Conservation (phyloP, 1,140 invertebrate genomes). For the Argopecten irradians region DNA sequence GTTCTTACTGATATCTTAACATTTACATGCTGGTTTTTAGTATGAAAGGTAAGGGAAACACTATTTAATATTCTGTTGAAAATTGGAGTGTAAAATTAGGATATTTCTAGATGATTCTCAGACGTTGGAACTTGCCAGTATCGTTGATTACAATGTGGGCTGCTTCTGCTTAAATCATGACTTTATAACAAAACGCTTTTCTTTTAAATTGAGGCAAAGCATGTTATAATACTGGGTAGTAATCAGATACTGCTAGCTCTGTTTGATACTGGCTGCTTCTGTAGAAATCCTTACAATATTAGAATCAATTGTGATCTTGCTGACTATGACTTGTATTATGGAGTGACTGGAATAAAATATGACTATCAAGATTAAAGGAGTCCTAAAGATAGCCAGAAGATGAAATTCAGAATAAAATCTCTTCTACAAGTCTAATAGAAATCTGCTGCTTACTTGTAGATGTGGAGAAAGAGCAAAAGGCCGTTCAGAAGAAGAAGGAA, state of each 20-base stretch:
- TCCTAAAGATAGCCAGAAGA: neutral
- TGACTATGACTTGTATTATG: neutral
- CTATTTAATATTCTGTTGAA: neutral
- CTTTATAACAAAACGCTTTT: too few species aligned
- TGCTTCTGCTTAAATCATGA: too few species aligned
- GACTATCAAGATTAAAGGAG: neutral
- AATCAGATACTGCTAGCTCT: neutral
- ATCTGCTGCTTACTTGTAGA: conserved; percentile 35
- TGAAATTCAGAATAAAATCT: neutral
- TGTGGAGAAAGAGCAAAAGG: conserved; percentile 54
- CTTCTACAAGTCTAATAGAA: neutral
- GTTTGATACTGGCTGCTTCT: neutral
- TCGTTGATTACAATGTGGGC: too few species aligned
- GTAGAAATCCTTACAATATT: neutral
- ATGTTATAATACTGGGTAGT: neutral
- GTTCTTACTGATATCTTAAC: neutral
- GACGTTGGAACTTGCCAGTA: too few species aligned
- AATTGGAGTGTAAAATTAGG: too few species aligned
- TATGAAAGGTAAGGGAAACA: neutral
- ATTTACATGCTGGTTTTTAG: neutral
- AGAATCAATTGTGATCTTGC: neutral
- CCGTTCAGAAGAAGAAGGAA: conserved; percentile 54
- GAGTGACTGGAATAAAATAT: too few species aligned
- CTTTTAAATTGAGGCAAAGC: neutral
- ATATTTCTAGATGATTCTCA: too few species aligned